Evolutionary conservation across 1,140 invertebrate species (phyloP), one percentile per base, ranked within the genome.

Genomic region (Drosophila arizonae): DNA sequence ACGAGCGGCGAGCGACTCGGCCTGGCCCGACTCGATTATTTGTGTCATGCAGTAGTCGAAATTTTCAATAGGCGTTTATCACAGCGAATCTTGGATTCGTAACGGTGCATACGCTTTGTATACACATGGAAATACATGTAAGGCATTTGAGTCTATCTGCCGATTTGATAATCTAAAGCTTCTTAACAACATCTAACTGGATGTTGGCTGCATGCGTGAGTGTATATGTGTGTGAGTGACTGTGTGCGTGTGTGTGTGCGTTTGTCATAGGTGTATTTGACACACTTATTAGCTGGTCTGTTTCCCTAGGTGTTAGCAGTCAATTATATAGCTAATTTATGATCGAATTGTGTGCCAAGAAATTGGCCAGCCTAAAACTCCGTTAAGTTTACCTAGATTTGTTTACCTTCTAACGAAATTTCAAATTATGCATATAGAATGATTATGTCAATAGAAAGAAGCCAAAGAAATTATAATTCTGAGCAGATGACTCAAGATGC

Each of bases 311-410:
- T 72, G 70, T 76, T 67, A 76, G 70, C 74, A 51, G 58, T 67
- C 72, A 73, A 76, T 76, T 76, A 76, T 67, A 76, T 56, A 58
- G 70, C 71, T 76, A 76, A 76, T 76, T 76, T 76, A 76, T 67
- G 65, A 64, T 46, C 45, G 56, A 64, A 75, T 66, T 72, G 54
- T 8, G 6, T 8, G 33, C 33, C 8, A 33, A 30, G 28, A 30
- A 30, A 30, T 30, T 30, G 28, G 50, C 55, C 46, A 26, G 48
- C 55, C 33, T 39, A 60, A 28, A 30, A 28, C 67, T 30, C 66
- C 66, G 66, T 63, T 58, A 58, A 36, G 28, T 55, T 76, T 69
- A 72, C 56, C 69, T 51, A 76, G 52, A 43, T 57, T 26, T 57
- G 41, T 57, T 57, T 28, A 57, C 13, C 55, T 9, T 41, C 36